Conservation (phyloP, 1,140 invertebrate species). For the Palaemon carinicauda region DNA sequence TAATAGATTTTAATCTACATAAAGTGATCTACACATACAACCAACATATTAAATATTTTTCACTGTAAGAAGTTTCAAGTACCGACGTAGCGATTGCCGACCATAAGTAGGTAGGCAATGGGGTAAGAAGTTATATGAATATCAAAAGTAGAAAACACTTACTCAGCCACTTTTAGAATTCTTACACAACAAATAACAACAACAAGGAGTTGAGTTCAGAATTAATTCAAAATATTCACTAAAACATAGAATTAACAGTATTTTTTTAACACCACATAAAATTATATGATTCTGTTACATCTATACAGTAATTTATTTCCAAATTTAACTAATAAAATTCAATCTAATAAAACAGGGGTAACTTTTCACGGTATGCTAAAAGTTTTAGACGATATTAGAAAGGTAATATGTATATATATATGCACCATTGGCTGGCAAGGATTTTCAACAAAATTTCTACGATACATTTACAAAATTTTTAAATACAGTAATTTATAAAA, state of each 20-base stretch:
- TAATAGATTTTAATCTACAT: slow-evolving; percentile 10
- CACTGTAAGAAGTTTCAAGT: slow-evolving; percentile 12
- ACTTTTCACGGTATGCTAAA: too few species aligned
- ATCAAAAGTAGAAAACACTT: slow-evolving; percentile 13
- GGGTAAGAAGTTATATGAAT: slow-evolving; percentile 4
- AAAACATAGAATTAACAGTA: background rate
- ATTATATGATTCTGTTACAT: background rate
- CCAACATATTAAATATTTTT: slow-evolving; percentile 5
- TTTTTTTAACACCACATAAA: background rate
- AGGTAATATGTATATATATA: too few species aligned
- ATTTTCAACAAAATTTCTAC: too few species aligned
- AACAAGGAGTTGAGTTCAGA: background rate
- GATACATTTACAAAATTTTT: too few species aligned
- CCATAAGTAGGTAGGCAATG: background rate
- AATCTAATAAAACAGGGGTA: too few species aligned
- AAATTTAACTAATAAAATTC: background rate
- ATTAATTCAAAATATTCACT: background rate
- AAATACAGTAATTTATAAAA: too few species aligned
- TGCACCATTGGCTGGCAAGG: too few species aligned
- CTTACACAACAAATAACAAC: slow-evolving; percentile 12
- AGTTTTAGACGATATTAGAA: too few species aligned
- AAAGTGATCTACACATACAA: slow-evolving; percentile 12
- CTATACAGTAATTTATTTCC: background rate
- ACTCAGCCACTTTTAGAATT: slow-evolving; percentile 7
- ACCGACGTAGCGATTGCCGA: slow-evolving; percentile 1